Base-by-base conservation (phyloP, 2,113 vertebrate species). In the Rhabdomys dilectus region DNA sequence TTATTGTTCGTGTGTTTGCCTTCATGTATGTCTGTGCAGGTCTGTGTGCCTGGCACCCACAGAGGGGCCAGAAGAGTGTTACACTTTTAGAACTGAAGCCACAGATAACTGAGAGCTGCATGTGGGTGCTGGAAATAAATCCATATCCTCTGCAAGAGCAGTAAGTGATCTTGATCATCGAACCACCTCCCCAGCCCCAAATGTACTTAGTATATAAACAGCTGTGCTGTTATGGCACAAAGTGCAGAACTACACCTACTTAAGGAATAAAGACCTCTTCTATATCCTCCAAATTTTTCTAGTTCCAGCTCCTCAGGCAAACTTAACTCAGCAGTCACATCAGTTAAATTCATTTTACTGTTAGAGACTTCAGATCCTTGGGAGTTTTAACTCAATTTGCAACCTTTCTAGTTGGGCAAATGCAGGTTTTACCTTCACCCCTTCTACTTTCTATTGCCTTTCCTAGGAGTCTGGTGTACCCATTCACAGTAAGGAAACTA, bases 401-500 rank as follows among this genome's bases (percentile, higher is more conserved):
- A 82, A 95, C 96, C 42, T 60, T 96, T 87, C 5, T 88, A 88
- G 84, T 89, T 89, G 51, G 39, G 34, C 70, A 82, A 96, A 94
- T 34, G 9, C 77, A 26, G 21, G 13, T 91, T 89, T 94, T 73
- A 89, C 24, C 58, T 90, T 93, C 16, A 60, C 39, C n/a, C 26
- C 8, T 88, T 75, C 12, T 4, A 91, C 34, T 76, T 88, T 81
- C 56, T 88, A 16, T 91, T 81, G 22, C 31, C 89, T 95, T 93
- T 48, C 53, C 12, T 89, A 19, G 81, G 42, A 60, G 26, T 16
- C 76, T 91, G 8, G 77, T 62, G 0, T 89, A 85, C 19, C 34
- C 94, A 48, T 58, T 88, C 16, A 81, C 75, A 2, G n/a, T 78
- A 73, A 29, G 13, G 92, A 4, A 53, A 60, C 45, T 45, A 76